Conservation (phyloP, 2,113 vertebrate species). For the mouse (Mus musculus) region DNA sequence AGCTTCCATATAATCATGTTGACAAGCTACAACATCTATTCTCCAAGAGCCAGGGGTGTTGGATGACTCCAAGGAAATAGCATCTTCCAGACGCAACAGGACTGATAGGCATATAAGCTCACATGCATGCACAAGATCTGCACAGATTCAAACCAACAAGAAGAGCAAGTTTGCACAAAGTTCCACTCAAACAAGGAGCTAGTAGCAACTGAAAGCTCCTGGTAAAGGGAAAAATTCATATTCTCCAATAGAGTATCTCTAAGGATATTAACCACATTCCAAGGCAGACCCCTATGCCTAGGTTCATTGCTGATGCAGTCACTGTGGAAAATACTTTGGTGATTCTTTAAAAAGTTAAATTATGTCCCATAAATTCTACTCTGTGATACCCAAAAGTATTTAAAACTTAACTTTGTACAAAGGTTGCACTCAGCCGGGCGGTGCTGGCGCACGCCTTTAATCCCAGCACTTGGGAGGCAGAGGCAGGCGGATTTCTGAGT, state of each 20-base stretch:
- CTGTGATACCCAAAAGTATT: background rate
- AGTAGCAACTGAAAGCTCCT: background rate
- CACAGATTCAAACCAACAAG: background rate
- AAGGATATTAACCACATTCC: background rate
- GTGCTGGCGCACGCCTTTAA: too few species aligned
- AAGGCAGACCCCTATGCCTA: background rate
- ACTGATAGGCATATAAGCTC: background rate
- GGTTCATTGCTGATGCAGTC: background rate
- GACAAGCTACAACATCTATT: background rate
- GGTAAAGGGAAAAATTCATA: background rate
- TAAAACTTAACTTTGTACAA: constrained; percentile 32
- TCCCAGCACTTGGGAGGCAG: too few species aligned
- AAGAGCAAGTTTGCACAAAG: background rate
- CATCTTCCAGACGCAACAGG: background rate
- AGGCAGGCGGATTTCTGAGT: too few species aligned
- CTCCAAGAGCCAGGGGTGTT: background rate
- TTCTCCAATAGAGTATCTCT: background rate
- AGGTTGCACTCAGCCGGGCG: background rate
- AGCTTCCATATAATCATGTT: background rate
- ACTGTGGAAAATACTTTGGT: constrained; percentile 29
- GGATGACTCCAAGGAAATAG: background rate
- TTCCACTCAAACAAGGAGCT: background rate
- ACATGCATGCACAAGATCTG: background rate
- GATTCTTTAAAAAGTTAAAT: constrained; percentile 17
- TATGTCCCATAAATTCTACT: background rate